A percentile compares a stretch with the other conserved stretches of the same genome.
Evolutionary conservation across 2,888 invertebrate species (phyloP).

Genomic region (Lobophora halterata): DNA sequence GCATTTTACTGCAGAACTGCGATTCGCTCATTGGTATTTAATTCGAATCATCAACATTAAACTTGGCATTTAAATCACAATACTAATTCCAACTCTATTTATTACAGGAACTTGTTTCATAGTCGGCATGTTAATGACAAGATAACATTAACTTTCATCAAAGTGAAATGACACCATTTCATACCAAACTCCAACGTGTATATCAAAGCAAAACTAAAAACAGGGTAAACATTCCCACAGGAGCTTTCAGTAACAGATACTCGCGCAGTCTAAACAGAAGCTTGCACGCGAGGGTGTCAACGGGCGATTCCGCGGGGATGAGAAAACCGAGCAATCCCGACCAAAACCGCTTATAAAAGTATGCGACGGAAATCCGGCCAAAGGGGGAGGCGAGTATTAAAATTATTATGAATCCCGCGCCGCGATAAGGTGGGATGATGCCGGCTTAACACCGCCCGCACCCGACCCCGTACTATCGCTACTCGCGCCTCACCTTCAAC

Average conservation of each 20-base stretch:
- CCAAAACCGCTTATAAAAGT: constrained; percentile 63
- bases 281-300: constrained; percentile 64
- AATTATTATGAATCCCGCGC: constrained; percentile 76
- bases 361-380: constrained; percentile 55
- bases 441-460: constrained; percentile 61
- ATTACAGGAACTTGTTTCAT: neutral
- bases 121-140: too few species aligned
- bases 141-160: too few species aligned
- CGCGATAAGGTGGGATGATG: constrained; percentile 71
- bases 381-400: constrained; percentile 63
- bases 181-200: constrained; percentile 7
- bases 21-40: constrained; percentile 18
- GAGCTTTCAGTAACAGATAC: constrained; percentile 56
- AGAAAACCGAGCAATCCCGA: constrained; percentile 18
- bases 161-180: neutral
- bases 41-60: constrained; percentile 22
- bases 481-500: constrained; percentile 64
- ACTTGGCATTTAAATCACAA: constrained; percentile 2
- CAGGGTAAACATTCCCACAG: constrained; percentile 50
- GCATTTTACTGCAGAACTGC: constrained; percentile 28
- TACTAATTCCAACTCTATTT: too few species aligned
- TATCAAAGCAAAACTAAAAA: constrained; percentile 48
- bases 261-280: constrained; percentile 50
- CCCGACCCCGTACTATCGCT: constrained; percentile 53
- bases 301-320: constrained; percentile 49